Evolutionary conservation across 2,113 vertebrate genomes (phyloP).

Genomic region (Galbula dea): DNA sequence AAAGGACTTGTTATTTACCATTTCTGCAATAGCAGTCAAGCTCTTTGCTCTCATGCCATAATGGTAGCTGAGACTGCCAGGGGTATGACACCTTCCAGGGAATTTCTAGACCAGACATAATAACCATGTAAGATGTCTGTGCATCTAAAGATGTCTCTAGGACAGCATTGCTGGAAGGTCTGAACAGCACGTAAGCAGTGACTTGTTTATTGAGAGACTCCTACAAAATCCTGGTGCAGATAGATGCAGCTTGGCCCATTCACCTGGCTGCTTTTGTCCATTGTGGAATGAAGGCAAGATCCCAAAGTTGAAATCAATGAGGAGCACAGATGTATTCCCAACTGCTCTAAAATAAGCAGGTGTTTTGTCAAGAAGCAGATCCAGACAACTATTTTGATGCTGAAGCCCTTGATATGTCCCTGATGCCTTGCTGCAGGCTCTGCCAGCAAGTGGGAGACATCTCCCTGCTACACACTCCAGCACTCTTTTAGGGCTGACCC

Average conservation of each 20-base stretch:
- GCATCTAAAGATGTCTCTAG: not conserved
- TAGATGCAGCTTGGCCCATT: not conserved
- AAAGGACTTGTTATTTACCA: not conserved
- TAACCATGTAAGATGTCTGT: rapidly evolving
- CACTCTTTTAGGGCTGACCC: not conserved
- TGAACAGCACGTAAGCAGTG: not conserved
- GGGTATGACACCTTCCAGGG: not conserved
- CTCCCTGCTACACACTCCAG: not conserved
- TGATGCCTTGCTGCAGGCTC: not conserved
- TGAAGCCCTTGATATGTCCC: not conserved
- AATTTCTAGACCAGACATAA: not conserved
- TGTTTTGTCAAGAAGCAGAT: not conserved
- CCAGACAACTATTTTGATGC: not conserved
- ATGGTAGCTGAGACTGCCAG: not conserved
- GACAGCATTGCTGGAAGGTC: not conserved
- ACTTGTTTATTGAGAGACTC: not conserved
- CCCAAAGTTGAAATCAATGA: not conserved
- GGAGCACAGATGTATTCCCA: not conserved
- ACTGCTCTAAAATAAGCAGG: not conserved
- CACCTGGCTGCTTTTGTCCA: not conserved
- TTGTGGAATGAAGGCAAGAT: not conserved
- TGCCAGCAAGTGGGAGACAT: not conserved
- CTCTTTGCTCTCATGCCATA: not conserved
- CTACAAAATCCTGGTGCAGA: not conserved
- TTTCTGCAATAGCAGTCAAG: not conserved